Evolutionary conservation across 2,888 invertebrate species (phyloP), one percentile per base, ranked within the genome.

Genomic region (Drosophila mayaguana): DNA sequence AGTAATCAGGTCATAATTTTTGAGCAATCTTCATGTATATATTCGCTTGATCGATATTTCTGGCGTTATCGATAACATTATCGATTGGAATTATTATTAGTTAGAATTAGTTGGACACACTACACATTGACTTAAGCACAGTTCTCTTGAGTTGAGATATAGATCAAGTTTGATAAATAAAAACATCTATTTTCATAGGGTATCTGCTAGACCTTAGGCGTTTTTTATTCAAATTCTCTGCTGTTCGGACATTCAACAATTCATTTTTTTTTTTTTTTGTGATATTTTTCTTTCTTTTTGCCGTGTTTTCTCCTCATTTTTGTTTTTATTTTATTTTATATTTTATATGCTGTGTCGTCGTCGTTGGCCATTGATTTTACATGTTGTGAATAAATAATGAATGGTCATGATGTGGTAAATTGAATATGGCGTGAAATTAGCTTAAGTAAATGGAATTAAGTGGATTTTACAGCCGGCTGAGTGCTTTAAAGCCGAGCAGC

Each of bases 301-400:
- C 45, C 45, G 34, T 34, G 36, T 38, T 48, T 28, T 42, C 22
- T 28, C 42, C 25, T 34, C 42, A 63, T 56, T 36, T 63, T 42
- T 72, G 48, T 42, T 66, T 53, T 38, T 16, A 14, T 38, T 36
- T 75, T 50, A 63, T 53, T 50, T 63, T 62, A 1, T 36, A 72
- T 50, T 66, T 53, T 50, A 60, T 63, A 59, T 61, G 74, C 22
- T 50, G 66, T 50, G 42, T 59, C 55, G 61, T 32, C 48, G 48
- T 18, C 56, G 51, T 68, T 70, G 78, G 60, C 82, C 91, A 91
- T 89, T 91, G 91, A 89, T 91, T 91, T 90, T 90, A 87, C 91
- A 91, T 89, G 91, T 85, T 90, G 81, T 91, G 91, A 90, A 91
- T 91, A 91, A 91, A 89, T 91, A 91, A 91, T 91, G 91, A 86